Conservation (phyloP, 2,888 invertebrate species). For the Eueremaeus valkanovi region DNA sequence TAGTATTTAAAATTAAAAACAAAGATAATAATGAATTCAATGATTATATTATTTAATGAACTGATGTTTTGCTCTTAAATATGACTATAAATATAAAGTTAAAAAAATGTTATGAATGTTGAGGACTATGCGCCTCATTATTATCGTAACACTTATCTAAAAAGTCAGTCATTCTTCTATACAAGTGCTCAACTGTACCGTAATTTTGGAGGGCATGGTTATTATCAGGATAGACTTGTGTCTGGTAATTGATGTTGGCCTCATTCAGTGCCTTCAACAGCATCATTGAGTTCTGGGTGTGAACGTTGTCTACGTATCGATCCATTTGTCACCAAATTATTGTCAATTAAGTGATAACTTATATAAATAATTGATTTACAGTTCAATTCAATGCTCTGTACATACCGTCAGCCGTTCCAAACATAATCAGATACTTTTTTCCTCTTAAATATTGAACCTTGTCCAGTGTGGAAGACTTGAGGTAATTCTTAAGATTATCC, state of each 20-base stretch:
- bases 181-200: slow-evolving; percentile 26
- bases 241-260: slow-evolving; percentile 81
- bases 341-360: too few species aligned
- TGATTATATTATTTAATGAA: too few species aligned
- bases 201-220: slow-evolving; percentile 22
- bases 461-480: slow-evolving; percentile 61
- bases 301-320: slow-evolving; percentile 66
- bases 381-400: too few species aligned
- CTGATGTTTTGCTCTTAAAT: too few species aligned
- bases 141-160: background rate
- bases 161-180: slow-evolving; percentile 23
- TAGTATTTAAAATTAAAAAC: too few species aligned
- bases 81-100: too few species aligned
- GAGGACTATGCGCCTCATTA: too few species aligned
- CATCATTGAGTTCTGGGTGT: slow-evolving; percentile 90
- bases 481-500: slow-evolving; percentile 72
- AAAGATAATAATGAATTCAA: too few species aligned
- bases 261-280: slow-evolving; percentile 77
- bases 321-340: background rate
- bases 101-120: too few species aligned
- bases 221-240: slow-evolving; percentile 85
- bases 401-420: slow-evolving; percentile 80
- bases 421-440: slow-evolving; percentile 83
- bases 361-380: too few species aligned
- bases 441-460: slow-evolving; percentile 80